A percentile compares a stretch with the other conserved stretches of the same genome.
phyloP scores from a whole-genome alignment of 2,113 vertebrate genomes.

The Chloebia gouldiae region DNA sequence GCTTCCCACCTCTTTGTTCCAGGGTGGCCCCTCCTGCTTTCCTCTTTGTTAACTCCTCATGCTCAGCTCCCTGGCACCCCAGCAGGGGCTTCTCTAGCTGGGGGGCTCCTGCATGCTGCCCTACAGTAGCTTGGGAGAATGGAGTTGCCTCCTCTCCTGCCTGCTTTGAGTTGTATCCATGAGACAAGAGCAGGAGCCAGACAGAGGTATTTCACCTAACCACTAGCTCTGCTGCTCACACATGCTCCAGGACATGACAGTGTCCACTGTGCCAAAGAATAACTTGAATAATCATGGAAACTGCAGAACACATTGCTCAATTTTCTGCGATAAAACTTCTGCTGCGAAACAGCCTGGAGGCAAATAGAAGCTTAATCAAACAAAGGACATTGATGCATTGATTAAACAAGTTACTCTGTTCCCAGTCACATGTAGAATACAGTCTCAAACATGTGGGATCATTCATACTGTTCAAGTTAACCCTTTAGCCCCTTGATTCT shows the following conservation, averaged over 20 bases:
- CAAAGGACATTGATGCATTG: conserved; percentile 37
- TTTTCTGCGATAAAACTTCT: conserved; percentile 18
- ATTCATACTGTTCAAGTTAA: conserved; percentile 9
- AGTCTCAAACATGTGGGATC: conserved; percentile 5
- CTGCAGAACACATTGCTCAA: conserved; percentile 23
- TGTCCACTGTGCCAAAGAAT: neutral
- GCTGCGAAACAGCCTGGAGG: conserved; percentile 14
- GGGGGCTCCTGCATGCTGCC: neutral
- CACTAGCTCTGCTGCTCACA: neutral
- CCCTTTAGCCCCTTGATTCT: neutral
- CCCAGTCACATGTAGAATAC: neutral
- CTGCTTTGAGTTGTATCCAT: neutral
- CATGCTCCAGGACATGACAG: neutral
- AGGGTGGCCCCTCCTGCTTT: conserved; percentile 67
- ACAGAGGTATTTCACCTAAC: neutral
- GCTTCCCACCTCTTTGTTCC: conserved; percentile 68
- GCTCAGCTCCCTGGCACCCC: conserved; percentile 1
- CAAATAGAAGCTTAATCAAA: conserved; percentile 29
- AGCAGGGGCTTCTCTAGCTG: neutral
- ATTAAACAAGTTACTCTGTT: conserved; percentile 32
- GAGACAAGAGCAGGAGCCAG: neutral
- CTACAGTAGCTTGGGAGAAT: neutral
- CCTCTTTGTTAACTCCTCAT: conserved; percentile 36
- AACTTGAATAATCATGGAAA: conserved; percentile 11
- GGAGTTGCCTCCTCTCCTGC: neutral